Base-by-base conservation (phyloP, 1,140 invertebrate species). In the Ptiloglossa arizonensis region DNA sequence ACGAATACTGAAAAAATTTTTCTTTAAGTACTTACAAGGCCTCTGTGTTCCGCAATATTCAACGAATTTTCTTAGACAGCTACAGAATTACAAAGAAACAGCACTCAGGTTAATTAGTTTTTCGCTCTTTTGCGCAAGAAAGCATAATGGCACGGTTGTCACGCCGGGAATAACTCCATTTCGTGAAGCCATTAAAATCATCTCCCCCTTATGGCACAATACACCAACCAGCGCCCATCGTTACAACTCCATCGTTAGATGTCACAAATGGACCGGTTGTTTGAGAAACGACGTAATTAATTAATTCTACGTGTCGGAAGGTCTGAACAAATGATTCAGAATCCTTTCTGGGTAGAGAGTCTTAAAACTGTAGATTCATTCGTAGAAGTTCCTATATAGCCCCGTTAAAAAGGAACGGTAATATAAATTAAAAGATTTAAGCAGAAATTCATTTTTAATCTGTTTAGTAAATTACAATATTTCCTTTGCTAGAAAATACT, bases 81-180 rank as follows among this genome's bases (percentile, higher is more conserved):
- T 44, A 22, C 24, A 15, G 32, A 0, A 9, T 22, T 1, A 17
- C 13, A 11, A 54, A 32, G 32, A 29, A 67, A 50, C 24, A 59
- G 44, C 80, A 67, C 50, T 60, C n/a, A 24, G 24, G 57, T 78
- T 74, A 79, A 82, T 83, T 83, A 74, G 48, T 81, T 83, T 78
- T 56, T 41, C 41, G 32, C 32, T 54, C 68, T 56, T 72, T 68
- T 78, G 54, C 62, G 17, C 15, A 35, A 22, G 57, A 66, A 69
- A 75, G 48, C 46, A 62, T 66, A 67, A 60, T 41, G 9, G 59
- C 29, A 38, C 19, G 41, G 24, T 22, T 60, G 69, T 79, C 48
- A 35, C 22, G 32, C n/a, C 35, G 46, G 56, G 59, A 52, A 35
- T 54, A 68, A 70, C 22, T 67, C 56, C 52, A 63, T 69, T 69